phyloP scores from a whole-genome alignment of 1,140 invertebrate species.

The Trichogramma pretiosum region DNA sequence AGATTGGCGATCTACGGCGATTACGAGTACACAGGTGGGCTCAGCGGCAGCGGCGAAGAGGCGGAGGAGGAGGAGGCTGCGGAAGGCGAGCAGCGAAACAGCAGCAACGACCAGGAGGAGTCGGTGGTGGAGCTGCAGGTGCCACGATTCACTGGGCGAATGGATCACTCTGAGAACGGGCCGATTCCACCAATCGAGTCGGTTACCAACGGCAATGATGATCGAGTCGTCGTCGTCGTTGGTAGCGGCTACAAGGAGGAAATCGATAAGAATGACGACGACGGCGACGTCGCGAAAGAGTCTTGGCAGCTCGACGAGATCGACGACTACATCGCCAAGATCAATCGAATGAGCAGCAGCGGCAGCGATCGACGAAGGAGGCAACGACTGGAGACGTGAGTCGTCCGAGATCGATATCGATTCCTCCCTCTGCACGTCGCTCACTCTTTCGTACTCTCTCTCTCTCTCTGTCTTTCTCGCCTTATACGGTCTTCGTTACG shows the following conservation, averaged over 20 bases:
- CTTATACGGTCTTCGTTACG: too few species aligned
- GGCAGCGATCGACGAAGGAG: too few species aligned
- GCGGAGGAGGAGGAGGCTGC: neutral
- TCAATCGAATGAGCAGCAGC: too few species aligned
- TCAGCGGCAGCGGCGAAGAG: conserved; percentile 31
- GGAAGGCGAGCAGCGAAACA: neutral
- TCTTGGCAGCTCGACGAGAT: conserved; percentile 40
- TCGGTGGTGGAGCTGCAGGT: too few species aligned
- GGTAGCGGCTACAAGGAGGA: conserved; percentile 21
- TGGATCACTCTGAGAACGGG: too few species aligned
- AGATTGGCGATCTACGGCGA: conserved; percentile 36
- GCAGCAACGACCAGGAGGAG: neutral
- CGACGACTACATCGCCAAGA: conserved; percentile 32
- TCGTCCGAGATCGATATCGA: too few species aligned
- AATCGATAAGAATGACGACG: neutral
- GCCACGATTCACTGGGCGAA: too few species aligned
- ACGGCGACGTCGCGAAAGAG: neutral
- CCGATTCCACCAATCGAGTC: too few species aligned
- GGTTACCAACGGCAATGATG: neutral
- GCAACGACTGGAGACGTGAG: too few species aligned
- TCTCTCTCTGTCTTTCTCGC: too few species aligned
- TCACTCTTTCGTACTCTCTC: too few species aligned
- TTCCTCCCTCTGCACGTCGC: too few species aligned
- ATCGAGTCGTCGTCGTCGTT: conserved; percentile 21
- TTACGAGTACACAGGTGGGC: conserved; percentile 38